Evolutionary conservation across 2,888 invertebrate species (phyloP).

Genomic region (Pollenia griseotomentosa): DNA sequence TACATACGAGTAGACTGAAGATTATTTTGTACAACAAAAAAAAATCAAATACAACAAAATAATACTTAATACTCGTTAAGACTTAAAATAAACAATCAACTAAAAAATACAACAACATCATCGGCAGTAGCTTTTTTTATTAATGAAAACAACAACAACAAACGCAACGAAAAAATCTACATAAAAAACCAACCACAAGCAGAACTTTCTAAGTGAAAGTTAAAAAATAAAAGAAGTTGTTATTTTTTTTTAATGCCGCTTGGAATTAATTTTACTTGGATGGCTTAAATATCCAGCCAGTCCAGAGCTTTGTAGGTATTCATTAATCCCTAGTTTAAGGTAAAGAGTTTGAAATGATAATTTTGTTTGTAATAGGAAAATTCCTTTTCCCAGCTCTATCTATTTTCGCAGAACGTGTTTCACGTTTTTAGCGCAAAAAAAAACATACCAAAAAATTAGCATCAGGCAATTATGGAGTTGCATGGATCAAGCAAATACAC

Average conservation of each 20-base stretch:
- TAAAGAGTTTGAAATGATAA: not conserved
- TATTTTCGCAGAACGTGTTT: no score
- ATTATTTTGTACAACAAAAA: constrained; percentile 56
- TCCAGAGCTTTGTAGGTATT: constrained; percentile 41
- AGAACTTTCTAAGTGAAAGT: constrained; percentile 84
- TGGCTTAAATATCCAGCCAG: constrained; percentile 19
- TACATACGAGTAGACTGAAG: constrained; percentile 37
- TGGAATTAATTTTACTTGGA: constrained; percentile 25
- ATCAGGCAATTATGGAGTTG: no score
- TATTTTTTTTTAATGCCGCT: constrained; percentile 54
- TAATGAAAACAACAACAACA: constrained; percentile 45
- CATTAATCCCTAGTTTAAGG: not conserved
- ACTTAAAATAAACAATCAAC: constrained; percentile 65
- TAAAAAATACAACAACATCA: constrained; percentile 46
- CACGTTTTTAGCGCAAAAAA: no score
- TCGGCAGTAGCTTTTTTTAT: constrained; percentile 37
- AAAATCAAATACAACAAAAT: constrained; percentile 50
- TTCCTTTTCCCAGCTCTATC: not conserved
- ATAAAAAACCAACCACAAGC: constrained; percentile 80
- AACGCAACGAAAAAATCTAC: constrained; percentile 68
- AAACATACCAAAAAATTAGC: no score
- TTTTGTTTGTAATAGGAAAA: not conserved
- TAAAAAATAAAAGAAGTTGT: constrained; percentile 74
- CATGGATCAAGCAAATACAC: no score
- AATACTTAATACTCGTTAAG: constrained; percentile 57